Percentiles rank a stretch among this genome's conserved stretches.
These are phyloP conservation scores for Cyphomyrmex costatus DNA, from an alignment of 1,140 invertebrate genomes.

Conservation along the genomic window DNA sequence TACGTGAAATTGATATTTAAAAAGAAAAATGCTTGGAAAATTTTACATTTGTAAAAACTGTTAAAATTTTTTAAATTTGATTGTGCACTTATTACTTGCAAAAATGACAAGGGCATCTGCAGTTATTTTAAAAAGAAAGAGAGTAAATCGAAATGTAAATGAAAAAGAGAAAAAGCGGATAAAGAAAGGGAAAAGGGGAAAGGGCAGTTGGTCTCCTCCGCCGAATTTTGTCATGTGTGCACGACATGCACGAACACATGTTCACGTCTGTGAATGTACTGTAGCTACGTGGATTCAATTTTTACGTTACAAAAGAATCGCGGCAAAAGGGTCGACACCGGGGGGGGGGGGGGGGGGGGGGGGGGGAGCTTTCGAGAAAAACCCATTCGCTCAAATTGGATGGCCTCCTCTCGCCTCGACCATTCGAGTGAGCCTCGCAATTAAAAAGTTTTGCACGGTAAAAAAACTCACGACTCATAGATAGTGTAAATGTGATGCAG, in stretches of 20 bases:
- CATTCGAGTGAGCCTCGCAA: constrained; percentile 81
- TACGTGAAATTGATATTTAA: neutral
- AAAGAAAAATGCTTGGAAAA: neutral
- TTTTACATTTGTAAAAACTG: neutral
- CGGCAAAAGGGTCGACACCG: constrained; percentile 57
- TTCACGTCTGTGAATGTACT: constrained; percentile 15
- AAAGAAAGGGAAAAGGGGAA: constrained; percentile 14
- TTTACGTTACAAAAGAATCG: constrained; percentile 76
- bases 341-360: neutral
- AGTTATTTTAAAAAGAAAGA: constrained; percentile 17
- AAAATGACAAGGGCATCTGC: constrained; percentile 14
- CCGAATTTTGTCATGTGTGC: constrained; percentile 34
- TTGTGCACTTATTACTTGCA: neutral
- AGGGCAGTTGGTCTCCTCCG: constrained; percentile 2
- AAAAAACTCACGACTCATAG: constrained; percentile 70
- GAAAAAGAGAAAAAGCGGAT: neutral
- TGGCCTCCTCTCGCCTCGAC: constrained; percentile 79
- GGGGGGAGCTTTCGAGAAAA: constrained; percentile 79
- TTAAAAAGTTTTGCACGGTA: constrained; percentile 85
- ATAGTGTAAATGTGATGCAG: constrained; percentile 45
- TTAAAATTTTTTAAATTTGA: neutral
- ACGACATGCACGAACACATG: constrained; percentile 24
- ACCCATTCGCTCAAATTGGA: constrained; percentile 85
- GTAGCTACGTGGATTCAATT: constrained; percentile 72
- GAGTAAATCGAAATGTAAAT: neutral